These are phyloP conservation scores for Strix uralensis DNA, from an alignment of 2,113 vertebrate species.

Conservation along the genomic window DNA sequence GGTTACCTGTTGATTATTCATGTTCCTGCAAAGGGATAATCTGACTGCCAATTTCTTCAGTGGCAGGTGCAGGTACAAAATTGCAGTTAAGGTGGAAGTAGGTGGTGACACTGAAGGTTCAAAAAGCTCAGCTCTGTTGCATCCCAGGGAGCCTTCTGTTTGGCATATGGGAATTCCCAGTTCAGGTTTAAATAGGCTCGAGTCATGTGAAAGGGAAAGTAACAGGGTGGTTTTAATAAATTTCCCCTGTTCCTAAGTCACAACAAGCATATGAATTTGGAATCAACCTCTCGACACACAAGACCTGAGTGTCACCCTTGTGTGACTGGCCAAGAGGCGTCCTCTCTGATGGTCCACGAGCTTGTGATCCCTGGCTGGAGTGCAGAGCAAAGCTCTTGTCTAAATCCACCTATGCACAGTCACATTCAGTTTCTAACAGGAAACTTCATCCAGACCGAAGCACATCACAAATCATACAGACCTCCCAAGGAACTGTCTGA, in stretches of 20 bases:
- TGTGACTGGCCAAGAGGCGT: neutral
- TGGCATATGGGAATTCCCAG: neutral
- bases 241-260: neutral
- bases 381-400: neutral
- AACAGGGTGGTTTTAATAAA: neutral
- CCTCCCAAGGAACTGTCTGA: neutral
- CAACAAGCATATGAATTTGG: neutral
- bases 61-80: neutral
- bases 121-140: neutral
- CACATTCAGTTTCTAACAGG: neutral
- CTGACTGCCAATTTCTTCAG: neutral
- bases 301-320: fast-evolving
- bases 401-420: neutral
- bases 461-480: neutral
- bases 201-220: neutral
- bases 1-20: neutral
- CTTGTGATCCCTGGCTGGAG: neutral
- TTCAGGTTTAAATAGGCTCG: neutral
- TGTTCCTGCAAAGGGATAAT: neutral
- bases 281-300: fast-evolving
- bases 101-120: neutral
- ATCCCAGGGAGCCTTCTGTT: neutral
- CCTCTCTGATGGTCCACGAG: neutral
- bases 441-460: neutral
- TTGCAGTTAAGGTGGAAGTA: neutral